Base-by-base conservation (phyloP, 1,140 invertebrate genomes). In the Pseudobourletiella spinata region DNA sequence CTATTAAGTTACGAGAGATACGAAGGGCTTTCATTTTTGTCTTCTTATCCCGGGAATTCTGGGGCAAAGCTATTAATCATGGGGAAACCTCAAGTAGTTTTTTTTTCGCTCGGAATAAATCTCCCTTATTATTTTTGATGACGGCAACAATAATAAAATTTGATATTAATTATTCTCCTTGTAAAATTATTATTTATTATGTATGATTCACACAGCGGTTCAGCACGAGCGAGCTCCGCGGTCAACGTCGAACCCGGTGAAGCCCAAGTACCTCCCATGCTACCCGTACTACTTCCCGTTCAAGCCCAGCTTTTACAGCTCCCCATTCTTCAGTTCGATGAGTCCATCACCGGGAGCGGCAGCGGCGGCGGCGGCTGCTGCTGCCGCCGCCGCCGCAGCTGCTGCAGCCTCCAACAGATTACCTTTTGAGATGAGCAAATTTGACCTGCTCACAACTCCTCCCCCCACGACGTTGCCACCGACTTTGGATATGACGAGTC, bases 141-240 rank as follows among this genome's bases (percentile, higher is more conserved):
- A 39, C 32, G 32, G n/a, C n/a, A n/a, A n/a, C n/a, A n/a, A n/a
- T n/a, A 39, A 39, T 39, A n/a, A 39, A 39, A 39, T 8, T 39
- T 11, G n/a, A 39, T 39, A 39, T 11, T 11, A 39, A 39, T 39
- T 39, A 39, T 39, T 39, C n/a, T 39, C 32, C 32, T n/a, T 8
- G 25, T 26, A 24, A 24, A 51, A 51, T 6, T 51, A 26, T 26
- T 51, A 25, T 46, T 46, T 39, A 11, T 8, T 39, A 11, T 39
- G 8, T 54, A 25, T 42, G 62, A 28, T 20, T 52, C 43, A 73
- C 74, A 64, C 79, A 93, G 90, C 90, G 62, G 90, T 93, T 3
- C 89, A 93, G 73, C 88, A 93, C 75, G 89, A 93, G 76, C 78
- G 90, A 65, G 88, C 89, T 15, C 88, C 89, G 1, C 76, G 89